Percentiles rank a stretch among this genome's conserved stretches.
Conservation (phyloP, 2,113 vertebrate genomes). For the Eleginops maclovinus region DNA sequence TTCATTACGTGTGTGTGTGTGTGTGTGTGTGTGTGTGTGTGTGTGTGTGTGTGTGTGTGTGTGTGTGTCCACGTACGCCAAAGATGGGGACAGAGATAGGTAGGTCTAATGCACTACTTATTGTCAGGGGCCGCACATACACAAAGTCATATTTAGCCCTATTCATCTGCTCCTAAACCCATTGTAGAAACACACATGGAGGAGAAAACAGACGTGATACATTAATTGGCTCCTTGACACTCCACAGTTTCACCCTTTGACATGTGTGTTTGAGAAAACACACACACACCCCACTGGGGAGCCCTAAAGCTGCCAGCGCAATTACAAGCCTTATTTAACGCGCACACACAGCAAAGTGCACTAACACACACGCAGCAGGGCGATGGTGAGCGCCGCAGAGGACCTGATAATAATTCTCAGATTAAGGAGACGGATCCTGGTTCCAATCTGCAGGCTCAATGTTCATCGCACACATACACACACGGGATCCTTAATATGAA, state of each 20-base stretch:
- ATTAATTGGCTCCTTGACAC: constrained; percentile 72
- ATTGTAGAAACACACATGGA: constrained; percentile 54
- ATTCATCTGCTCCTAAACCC: constrained; percentile 96
- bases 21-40: too few species aligned
- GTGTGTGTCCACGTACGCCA: constrained; percentile 66
- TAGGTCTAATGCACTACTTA: constrained; percentile 77
- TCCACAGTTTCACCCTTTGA: constrained; percentile 60
- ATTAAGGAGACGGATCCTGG: constrained; percentile 67
- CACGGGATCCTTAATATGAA: constrained; percentile 15
- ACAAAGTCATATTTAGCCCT: constrained; percentile 85
- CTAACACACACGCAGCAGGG: neutral
- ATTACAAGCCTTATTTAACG: constrained; percentile 74
- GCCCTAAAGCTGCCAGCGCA: constrained; percentile 65
- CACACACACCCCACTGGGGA: constrained; percentile 40
- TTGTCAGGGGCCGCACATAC: constrained; percentile 50
- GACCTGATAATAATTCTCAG: constrained; percentile 69
- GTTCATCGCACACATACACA: neutral
- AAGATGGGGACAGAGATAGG: constrained; percentile 84
- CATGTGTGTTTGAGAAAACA: neutral
- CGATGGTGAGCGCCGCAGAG: constrained; percentile 38
- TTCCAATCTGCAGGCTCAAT: constrained; percentile 62
- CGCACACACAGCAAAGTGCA: constrained; percentile 2
- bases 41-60: too few species aligned
- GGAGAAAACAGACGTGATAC: constrained; percentile 63
- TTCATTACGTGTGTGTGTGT: constrained; percentile 86